phyloP scores from a whole-genome alignment of 1,140 invertebrate species.

The Trachelipus rathkii region DNA sequence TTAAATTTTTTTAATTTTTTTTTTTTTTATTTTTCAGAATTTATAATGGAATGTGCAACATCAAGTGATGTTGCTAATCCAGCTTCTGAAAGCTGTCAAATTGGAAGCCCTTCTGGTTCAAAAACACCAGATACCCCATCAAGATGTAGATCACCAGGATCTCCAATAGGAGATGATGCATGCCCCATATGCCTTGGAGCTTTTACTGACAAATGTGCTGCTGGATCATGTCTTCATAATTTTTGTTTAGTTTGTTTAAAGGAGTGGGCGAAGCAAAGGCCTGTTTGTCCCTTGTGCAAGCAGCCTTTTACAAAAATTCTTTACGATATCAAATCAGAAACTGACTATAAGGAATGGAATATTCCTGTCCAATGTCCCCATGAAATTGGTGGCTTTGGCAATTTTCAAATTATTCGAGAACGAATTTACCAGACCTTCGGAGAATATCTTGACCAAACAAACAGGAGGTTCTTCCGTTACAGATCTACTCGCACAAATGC shows the following conservation, averaged over 20 bases:
- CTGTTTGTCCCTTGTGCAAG: slow-evolving; percentile 91
- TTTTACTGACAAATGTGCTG: slow-evolving; percentile 81
- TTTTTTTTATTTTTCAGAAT: too few relatives aligned
- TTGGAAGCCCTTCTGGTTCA: neutral
- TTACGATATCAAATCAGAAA: slow-evolving; percentile 80
- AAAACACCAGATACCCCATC: neutral
- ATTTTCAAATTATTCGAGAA: neutral
- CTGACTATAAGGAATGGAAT: slow-evolving; percentile 67
- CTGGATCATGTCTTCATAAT: slow-evolving; percentile 84
- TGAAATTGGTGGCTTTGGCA: neutral
- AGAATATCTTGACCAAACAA: slow-evolving; percentile 31
- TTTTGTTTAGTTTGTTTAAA: slow-evolving; percentile 89
- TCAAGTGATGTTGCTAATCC: neutral
- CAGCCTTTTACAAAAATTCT: slow-evolving; percentile 85
- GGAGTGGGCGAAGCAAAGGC: slow-evolving; percentile 84
- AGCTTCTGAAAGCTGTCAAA: neutral
- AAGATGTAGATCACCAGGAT: slow-evolving; percentile 25
- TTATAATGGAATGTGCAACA: too few relatives aligned
- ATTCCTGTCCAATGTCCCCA: slow-evolving; percentile 27
- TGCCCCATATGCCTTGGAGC: slow-evolving; percentile 88
- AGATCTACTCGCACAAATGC: slow-evolving; percentile 24
- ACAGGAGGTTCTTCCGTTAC: slow-evolving; percentile 34
- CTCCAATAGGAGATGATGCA: slow-evolving; percentile 49
- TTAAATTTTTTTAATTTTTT: too few relatives aligned
- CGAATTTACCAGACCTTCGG: slow-evolving; percentile 17